Percentiles rank a stretch among this genome's conserved stretches.
Evolutionary conservation across 2,113 vertebrate genomes (phyloP).

Genomic region (Xiphophorus hellerii): DNA sequence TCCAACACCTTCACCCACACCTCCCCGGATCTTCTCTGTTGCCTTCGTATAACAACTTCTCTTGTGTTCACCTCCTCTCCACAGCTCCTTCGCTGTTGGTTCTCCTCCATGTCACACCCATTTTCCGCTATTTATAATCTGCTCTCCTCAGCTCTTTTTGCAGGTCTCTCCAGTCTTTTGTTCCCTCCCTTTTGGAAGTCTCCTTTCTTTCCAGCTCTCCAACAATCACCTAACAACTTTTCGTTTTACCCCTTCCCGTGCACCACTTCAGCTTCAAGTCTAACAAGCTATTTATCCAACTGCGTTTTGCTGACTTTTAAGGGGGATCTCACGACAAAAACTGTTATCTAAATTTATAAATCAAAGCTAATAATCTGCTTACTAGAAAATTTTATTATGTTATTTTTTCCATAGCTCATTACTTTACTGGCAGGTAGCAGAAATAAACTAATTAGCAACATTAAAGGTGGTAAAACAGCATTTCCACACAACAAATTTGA

Average conservation of each 20-base stretch:
- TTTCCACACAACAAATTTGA: neutral
- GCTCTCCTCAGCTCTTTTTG: conserved; percentile 37
- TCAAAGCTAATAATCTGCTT: neutral
- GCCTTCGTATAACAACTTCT: conserved; percentile 25
- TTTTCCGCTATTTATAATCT: conserved; percentile 23
- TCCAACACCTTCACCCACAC: conserved; percentile 58
- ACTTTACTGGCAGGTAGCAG: neutral
- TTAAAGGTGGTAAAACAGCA: neutral
- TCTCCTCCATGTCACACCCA: conserved; percentile 36
- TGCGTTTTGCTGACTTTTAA: neutral
- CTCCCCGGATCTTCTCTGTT: conserved; percentile 38
- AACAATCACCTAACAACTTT: conserved; percentile 13
- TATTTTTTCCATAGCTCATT: neutral
- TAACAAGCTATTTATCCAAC: neutral
- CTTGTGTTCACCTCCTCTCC: conserved; percentile 28
- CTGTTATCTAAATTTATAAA: neutral
- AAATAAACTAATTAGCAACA: neutral
- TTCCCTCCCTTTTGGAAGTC: conserved; percentile 2
- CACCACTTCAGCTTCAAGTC: neutral
- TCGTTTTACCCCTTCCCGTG: neutral
- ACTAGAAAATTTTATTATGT: neutral
- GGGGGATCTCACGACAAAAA: neutral
- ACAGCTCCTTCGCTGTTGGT: conserved; percentile 14
- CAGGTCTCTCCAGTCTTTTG: conserved; percentile 9
- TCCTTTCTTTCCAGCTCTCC: conserved; percentile 13